These are phyloP conservation scores for Scaptomyza parva DNA, from an alignment of 2,888 invertebrate species.

Conservation along the genomic window DNA sequence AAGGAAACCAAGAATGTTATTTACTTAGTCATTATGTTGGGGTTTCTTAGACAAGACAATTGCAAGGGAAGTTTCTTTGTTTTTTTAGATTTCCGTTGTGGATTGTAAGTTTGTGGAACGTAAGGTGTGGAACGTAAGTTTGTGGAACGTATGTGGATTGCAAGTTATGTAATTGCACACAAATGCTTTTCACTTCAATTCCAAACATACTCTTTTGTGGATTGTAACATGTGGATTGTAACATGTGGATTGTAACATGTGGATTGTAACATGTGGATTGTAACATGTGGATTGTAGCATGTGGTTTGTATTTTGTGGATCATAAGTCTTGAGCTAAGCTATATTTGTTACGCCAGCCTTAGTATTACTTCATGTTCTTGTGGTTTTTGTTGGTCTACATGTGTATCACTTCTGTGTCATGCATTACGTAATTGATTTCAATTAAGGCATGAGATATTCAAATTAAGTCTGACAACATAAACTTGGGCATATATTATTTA, in stretches of 20 bases:
- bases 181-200: too few relatives aligned
- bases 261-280: neutral
- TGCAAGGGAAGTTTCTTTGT: too few relatives aligned
- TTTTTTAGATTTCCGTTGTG: neutral
- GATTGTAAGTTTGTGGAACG: neutral
- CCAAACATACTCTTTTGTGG: too few relatives aligned
- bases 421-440: conserved; percentile 22
- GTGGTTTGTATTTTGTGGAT: neutral
- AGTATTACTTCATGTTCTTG: too few relatives aligned
- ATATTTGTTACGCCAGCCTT: too few relatives aligned
- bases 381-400: too few relatives aligned
- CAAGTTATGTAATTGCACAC: too few relatives aligned
- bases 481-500: too few relatives aligned
- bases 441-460: conserved; percentile 6
- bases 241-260: too few relatives aligned
- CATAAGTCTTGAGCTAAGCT: neutral
- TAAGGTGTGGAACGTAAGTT: neutral
- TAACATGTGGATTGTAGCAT: neutral
- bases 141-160: neutral
- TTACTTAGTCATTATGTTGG: conserved; percentile 6
- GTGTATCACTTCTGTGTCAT: neutral
- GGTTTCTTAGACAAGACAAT: neutral
- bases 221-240: too few relatives aligned
- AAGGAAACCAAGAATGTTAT: conserved; percentile 9
- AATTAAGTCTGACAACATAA: conserved; percentile 10